Evolutionary conservation across 2,888 invertebrate genomes (phyloP), one percentile per base, ranked within the genome.

Genomic region (Choreutis nemorana): DNA sequence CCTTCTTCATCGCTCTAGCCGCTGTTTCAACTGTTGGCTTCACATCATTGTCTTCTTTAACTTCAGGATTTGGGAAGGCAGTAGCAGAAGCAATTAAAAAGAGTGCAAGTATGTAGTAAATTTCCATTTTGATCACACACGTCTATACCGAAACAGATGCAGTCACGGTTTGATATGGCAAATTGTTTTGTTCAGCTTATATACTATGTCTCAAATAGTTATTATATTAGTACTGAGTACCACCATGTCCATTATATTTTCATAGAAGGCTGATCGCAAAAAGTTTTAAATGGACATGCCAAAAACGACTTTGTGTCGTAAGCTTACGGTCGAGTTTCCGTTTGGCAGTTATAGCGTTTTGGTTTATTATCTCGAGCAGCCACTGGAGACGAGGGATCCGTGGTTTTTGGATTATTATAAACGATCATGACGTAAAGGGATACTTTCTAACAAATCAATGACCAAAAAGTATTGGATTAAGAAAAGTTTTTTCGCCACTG

Each of bases 191-290:
- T 47, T 50, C 62, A 49, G 53, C 72, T 75, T 77, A 60, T 77
- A 77, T 77, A n/a, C n/a, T n/a, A 77, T 73, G 65, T 65, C 64
- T 65, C 55, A 65, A 62, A 61, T 64, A 62, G 62, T 58, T 51
- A 51, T 57, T 60, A 62, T 57, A 65, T 65, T 61, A 63, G 58
- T 56, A 51, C 52, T 42, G 46, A 55, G 61, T 56, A 56, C 55
- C 51, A 55, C 55, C 53, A 54, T 55, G 54, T 55, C 66, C 58
- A 77, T 75, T 72, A 77, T 65, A 61, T 75, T 77, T 77, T 78
- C 73, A 75, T 77, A 77, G 63, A 62, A 75, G 59, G 60, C 58
- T 77, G 75, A 55, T 56, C 60, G 62, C 68, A 63, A 66, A 67
- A 66, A 66, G 63, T 29, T 25, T n/a, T 16, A 24, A 15, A 14